These are phyloP conservation scores for Lottia scabra DNA, from an alignment of 2,888 invertebrate species.

Conservation along the genomic window DNA sequence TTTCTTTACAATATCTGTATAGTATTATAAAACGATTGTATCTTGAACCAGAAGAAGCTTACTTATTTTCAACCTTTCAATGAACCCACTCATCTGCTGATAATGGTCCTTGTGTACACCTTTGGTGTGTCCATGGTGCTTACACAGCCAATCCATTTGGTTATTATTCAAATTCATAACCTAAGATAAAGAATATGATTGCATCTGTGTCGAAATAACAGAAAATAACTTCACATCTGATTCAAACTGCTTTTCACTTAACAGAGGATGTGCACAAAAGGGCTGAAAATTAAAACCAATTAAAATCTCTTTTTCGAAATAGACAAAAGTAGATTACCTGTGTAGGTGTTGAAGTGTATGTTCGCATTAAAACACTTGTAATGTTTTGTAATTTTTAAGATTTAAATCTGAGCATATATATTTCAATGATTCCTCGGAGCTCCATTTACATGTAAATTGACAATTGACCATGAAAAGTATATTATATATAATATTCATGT, in stretches of 20 bases:
- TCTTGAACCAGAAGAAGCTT: constrained; percentile 27
- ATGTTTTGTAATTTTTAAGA: constrained; percentile 8
- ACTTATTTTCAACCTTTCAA: constrained; percentile 19
- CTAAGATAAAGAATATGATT: no score
- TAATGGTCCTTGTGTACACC: constrained; percentile 16
- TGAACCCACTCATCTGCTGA: constrained; percentile 25
- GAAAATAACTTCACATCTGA: neutral
- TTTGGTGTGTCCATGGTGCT: constrained; percentile 29
- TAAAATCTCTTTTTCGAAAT: no score
- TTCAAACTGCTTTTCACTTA: neutral
- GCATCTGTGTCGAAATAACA: neutral
- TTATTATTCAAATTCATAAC: constrained; percentile 9
- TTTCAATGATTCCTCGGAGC: constrained; percentile 14
- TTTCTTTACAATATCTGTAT: no score
- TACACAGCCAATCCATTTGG: constrained; percentile 28
- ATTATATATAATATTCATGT: no score
- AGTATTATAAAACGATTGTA: no score
- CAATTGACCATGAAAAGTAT: no score
- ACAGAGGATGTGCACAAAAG: no score
- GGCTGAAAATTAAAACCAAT: no score
- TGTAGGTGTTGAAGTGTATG: constrained; percentile 1
- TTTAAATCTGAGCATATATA: constrained; percentile 5
- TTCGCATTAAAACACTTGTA: constrained; percentile 6
- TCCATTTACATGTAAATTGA: neutral
- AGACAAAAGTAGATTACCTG: no score